Base-by-base conservation (phyloP, 2,797 vertebrate genomes). In the Sphenodon punctatus region DNA sequence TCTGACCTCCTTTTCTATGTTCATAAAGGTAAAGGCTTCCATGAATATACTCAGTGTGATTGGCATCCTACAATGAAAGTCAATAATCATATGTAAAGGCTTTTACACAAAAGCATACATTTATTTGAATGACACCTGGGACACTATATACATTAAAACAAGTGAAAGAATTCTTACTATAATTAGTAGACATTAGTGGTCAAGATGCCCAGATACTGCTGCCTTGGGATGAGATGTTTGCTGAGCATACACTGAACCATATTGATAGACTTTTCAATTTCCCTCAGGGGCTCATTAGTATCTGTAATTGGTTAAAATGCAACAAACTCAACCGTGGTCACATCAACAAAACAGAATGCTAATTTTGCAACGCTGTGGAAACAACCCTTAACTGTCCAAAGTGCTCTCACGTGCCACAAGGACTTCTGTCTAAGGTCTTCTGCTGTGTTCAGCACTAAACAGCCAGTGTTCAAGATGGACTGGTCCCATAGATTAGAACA, bases 161-260 rank as follows among this genome's bases (percentile, higher is more conserved):
- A 67, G 7, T 8, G n/a, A n/a, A 67, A 39, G 67, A 78, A 5
- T n/a, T 45, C 75, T 93, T 30, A 46, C 80, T 84, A 56, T 49
- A 55, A 91, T 85, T 65, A 88, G 83, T 82, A 79, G 85, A 82
- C 73, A 87, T 86, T 67, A 83, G 83, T 75, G 49, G 16, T 46
- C 77, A 89, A 79, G 39, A 42, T 17, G 53, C 77, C 88, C 79
- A 67, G 82, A 61, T 10, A 67, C 9, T 58, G 51, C 10, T 51
- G 78, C 78, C 64, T 63, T 43, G 7, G 20, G 38, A 23, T n/a
- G 30, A 60, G 48, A 78, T 14, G 1, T 63, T 78, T 75, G 51
- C 48, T 67, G 71, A 45, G 22, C 25, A 30, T 78, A 22, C 27
- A 63, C 20, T 14, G n/a, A 65, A 30, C 36, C 15, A 48, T 56